These are phyloP conservation scores for Clangula hyemalis DNA, from an alignment of 2,797 vertebrate genomes.

Conservation along the genomic window DNA sequence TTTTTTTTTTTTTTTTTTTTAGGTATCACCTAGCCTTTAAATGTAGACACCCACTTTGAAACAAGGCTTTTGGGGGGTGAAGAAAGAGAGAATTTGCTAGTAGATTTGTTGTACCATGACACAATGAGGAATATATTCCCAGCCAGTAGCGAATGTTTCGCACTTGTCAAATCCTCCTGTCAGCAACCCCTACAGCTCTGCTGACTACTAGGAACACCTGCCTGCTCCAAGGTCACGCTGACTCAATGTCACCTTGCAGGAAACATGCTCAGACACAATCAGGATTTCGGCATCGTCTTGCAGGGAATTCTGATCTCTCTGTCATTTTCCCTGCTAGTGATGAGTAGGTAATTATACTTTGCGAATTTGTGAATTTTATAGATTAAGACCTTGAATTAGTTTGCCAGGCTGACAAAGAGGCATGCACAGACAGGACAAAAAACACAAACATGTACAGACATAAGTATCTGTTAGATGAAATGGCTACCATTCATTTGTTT, in stretches of 20 bases:
- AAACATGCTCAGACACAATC: neutral
- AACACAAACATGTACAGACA: neutral
- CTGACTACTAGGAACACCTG: conserved; percentile 22
- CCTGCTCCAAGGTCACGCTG: conserved; percentile 24
- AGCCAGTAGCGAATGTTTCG: neutral
- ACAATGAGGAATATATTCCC: neutral
- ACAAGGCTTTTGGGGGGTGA: neutral
- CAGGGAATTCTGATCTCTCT: neutral
- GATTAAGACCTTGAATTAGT: neutral
- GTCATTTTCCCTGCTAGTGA: neutral
- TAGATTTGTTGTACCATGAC: conserved; percentile 10
- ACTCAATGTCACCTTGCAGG: conserved; percentile 23
- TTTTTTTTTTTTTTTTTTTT: neutral
- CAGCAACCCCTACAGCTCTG: conserved; percentile 24
- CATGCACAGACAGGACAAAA: neutral
- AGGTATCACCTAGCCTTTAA: neutral
- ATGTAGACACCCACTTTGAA: neutral
- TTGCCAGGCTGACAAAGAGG: neutral
- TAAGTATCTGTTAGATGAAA: neutral
- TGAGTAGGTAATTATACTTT: neutral
- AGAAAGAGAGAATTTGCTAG: neutral
- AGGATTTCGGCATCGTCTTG: neutral
- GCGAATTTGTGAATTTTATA: neutral
- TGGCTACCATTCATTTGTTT: neutral
- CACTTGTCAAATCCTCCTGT: conserved; percentile 23